Conservation (phyloP, 2,888 invertebrate species). For the Lepidochrysops patricia region DNA sequence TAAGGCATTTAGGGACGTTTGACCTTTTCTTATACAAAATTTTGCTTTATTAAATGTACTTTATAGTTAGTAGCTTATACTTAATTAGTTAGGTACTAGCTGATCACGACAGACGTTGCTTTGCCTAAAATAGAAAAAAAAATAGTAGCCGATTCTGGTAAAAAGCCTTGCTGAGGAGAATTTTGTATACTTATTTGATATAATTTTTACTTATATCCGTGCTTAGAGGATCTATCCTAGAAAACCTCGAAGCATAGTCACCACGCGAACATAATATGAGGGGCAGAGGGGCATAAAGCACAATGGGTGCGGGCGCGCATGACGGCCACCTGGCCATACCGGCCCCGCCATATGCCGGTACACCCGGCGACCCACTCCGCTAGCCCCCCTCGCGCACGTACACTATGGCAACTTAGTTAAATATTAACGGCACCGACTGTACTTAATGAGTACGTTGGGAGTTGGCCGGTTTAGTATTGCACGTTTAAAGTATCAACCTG, state of each 20-base stretch:
- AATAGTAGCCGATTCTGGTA: no score
- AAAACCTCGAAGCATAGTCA: background rate
- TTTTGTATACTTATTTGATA: no score
- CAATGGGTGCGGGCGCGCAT: constrained; percentile 72
- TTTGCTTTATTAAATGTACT: no score
- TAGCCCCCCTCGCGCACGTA: background rate
- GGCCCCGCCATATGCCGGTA: constrained; percentile 64
- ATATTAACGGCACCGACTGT: background rate
- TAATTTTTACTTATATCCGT: no score
- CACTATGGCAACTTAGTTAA: background rate
- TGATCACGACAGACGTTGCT: no score
- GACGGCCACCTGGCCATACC: constrained; percentile 70
- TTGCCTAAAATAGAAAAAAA: no score
- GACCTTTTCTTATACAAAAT: no score
- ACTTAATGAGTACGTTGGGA: background rate
- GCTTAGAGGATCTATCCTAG: background rate
- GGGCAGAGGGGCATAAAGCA: constrained; percentile 33
- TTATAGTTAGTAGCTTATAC: no score
- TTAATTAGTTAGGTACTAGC: no score
- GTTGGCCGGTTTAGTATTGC: background rate
- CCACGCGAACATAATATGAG: constrained; percentile 28
- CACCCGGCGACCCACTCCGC: constrained; percentile 27
- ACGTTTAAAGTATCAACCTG: background rate
- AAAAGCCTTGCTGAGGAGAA: no score
- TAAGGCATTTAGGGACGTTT: no score